Evolutionary conservation across 2,888 invertebrate species (phyloP), one percentile per base, ranked within the genome.

Genomic region (Chironomus riparius): DNA sequence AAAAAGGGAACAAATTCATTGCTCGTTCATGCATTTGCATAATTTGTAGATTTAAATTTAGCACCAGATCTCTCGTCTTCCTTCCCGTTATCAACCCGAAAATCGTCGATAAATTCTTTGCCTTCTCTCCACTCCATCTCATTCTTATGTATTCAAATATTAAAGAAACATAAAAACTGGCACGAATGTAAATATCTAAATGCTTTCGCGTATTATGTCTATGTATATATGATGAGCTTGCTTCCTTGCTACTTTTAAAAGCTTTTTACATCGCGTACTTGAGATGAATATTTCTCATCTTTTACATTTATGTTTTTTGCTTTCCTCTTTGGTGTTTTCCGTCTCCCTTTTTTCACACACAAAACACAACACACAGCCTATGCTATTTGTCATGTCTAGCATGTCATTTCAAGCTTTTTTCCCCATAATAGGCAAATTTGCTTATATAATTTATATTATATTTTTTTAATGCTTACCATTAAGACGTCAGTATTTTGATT

Each of bases 401-500:
- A 56, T 56, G 56, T 56, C 56, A 56, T 56, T 56, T 56, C 56
- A 56, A 56, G 56, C 56, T 56, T 56, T 50, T 56, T 15, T 56
- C n/a, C 18, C 2, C 15, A 18, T 56, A 56, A 15, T 56, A 56
- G 56, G 56, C 56, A 15, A 56, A 56, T 50, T n/a, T 50, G 50
- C 50, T 50, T 50, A n/a, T 50, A 15, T 50, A 50, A 50, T 13
- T 38, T 10, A 38, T 38, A 38, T 38, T 6, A n/a, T 28, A 1
- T 28, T 28, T 38, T 7, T 15, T 7, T 13, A 24, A 13, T 65
- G 62, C 72, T 62, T 28, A 73, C 72, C 72, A 73, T 73, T 62
- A 73, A 62, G n/a, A 28, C 72, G 24, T 73, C 72, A 10, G 72
- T 61, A 18, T n/a, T 73, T 22, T 73, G 72, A 28, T 73, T 73